Conservation (phyloP, 2,888 invertebrate genomes). For the Cephus nigrinus region DNA sequence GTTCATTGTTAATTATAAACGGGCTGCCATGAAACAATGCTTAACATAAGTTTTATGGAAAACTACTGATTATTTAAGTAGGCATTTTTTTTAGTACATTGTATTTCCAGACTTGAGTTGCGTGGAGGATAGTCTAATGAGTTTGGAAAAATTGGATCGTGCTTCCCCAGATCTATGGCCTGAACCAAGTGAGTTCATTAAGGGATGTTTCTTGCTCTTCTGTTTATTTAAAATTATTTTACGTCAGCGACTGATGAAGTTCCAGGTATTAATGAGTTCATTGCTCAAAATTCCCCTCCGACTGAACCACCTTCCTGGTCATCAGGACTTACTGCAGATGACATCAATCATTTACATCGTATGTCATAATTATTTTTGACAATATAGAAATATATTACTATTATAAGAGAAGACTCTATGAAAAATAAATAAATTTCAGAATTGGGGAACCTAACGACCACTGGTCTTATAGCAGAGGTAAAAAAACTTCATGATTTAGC, state of each 20-base stretch:
- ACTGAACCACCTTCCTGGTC: constrained; percentile 76
- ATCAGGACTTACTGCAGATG: constrained; percentile 77
- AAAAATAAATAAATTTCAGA: constrained; percentile 65
- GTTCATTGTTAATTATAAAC: not conserved
- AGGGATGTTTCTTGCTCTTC: not conserved
- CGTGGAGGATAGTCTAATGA: constrained; percentile 81
- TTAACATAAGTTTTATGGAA: not conserved
- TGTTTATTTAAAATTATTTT: constrained; percentile 27
- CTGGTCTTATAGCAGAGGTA: constrained; percentile 91
- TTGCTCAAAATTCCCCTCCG: constrained; percentile 74
- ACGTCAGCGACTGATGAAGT: constrained; percentile 70
- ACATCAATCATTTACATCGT: constrained; percentile 83
- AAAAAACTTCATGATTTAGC: constrained; percentile 94
- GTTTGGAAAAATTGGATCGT: constrained; percentile 91
- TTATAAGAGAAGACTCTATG: not conserved
- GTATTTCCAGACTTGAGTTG: constrained; percentile 40
- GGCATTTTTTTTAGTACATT: not conserved
- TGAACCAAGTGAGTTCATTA: constrained; percentile 82
- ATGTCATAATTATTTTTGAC: constrained; percentile 62
- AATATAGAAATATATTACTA: not conserved
- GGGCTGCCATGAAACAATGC: not conserved
- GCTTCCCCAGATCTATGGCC: constrained; percentile 98
- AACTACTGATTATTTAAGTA: not conserved
- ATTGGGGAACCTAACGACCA: constrained; percentile 79
- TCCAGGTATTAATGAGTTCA: constrained; percentile 90